These are phyloP conservation scores for Silurus asotus DNA, from an alignment of 2,113 vertebrate species.

Conservation along the genomic window DNA sequence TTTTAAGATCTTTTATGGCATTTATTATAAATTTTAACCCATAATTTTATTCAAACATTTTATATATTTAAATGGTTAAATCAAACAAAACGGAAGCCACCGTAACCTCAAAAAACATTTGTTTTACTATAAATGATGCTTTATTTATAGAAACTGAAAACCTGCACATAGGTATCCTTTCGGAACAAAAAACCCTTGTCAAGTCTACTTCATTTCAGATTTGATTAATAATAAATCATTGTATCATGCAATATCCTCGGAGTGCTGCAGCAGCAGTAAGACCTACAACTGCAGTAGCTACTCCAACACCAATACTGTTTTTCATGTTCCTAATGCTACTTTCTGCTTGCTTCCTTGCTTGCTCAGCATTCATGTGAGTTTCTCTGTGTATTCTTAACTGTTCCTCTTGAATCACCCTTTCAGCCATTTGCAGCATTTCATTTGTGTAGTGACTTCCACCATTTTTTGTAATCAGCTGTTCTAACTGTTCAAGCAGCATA, in stretches of 20 bases:
- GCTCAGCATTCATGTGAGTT: neutral
- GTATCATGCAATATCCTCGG: neutral
- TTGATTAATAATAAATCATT: neutral
- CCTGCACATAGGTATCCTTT: neutral
- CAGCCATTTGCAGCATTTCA: constrained; percentile 23
- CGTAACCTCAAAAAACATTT: neutral
- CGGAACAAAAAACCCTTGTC: neutral
- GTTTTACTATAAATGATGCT: neutral
- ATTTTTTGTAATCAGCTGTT: constrained; percentile 22
- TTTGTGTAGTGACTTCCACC: constrained; percentile 34
- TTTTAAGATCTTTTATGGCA: neutral
- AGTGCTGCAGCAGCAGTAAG: neutral
- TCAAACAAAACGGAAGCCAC: neutral
- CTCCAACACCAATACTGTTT: neutral
- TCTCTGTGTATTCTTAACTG: constrained; percentile 7
- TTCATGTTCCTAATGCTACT: neutral
- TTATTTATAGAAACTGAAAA: neutral
- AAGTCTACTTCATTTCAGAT: neutral
- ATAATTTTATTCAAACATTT: neutral
- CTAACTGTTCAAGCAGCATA: constrained; percentile 30
- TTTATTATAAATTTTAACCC: neutral
- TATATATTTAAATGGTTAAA: neutral
- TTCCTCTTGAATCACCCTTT: constrained; percentile 40
- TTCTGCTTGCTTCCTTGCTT: constrained; percentile 37
- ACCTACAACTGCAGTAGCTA: constrained; percentile 1